Evolutionary conservation across 2,797 vertebrate genomes (phyloP), one percentile per base, ranked within the genome.

Genomic region (Petrocephalus schoutedeni): DNA sequence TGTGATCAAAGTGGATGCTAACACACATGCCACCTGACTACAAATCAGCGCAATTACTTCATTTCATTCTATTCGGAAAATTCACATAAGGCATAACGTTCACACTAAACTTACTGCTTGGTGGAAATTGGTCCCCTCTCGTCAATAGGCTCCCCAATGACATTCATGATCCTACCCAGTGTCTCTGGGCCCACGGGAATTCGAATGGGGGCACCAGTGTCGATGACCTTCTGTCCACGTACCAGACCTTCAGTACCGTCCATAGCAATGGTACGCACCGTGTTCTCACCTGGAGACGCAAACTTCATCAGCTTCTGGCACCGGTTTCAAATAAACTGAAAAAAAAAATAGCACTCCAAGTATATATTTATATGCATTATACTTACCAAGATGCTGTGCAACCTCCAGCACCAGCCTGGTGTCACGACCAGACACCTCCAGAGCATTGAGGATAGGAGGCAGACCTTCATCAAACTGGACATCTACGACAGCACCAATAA

Each of bases 181-280:
- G 98, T 99, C 92, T 99, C 98, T 0, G 98, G 98, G 51, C 98
- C 98, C n/a, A 99, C 98, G 1, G 98, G 98, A 93, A 99, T 99
- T 93, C 97, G 96, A 94, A 99, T 99, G 87, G 98, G 98, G 0
- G 97, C 97, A 0, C 98, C 98, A 0, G 97, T 98, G 92, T 99
- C 98, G 93, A 99, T 92, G 64, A 98, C 98, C 87, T 96, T 97
- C 94, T 99, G 98, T 36, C 98, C 98, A 90, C 98, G 97, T 32
- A 99, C 98, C 91, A 99, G 94, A 54, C 98, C 98, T 90, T 99
- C 98, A 0, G 98, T 99, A 87, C 98, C 98, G 0, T 99, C 98
- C 98, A 99, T 99, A 88, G 98, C 98, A 45, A 99, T 99, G 19
- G 98, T 99, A 74, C 98, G 97, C 86, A 99, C 98, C 0, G 98